Percentiles rank a stretch among this genome's conserved stretches.
These are phyloP conservation scores for Isoperla grammatica DNA, from an alignment of 2,888 invertebrate species.

Conservation along the genomic window DNA sequence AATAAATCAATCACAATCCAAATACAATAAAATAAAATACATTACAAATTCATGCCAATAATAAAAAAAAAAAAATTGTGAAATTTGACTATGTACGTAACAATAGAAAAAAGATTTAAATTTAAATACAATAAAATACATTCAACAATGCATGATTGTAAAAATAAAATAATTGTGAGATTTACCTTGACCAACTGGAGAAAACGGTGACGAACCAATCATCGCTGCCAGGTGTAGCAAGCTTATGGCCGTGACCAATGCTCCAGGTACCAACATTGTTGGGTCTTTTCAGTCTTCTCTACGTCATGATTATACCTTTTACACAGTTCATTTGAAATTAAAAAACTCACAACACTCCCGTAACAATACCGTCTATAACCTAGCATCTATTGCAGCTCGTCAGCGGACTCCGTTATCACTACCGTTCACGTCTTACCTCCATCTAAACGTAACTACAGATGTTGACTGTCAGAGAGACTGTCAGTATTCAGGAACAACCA, in stretches of 20 bases:
- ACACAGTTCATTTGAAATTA: neutral
- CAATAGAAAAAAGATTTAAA: neutral
- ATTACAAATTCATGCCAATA: too few species aligned
- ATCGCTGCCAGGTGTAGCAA: conserved; percentile 14
- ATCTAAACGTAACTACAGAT: too few species aligned
- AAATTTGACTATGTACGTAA: neutral
- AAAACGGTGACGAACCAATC: conserved; percentile 11
- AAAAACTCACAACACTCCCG: conserved; percentile 8
- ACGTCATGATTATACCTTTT: conserved; percentile 11
- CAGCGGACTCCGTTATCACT: neutral
- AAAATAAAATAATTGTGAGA: neutral
- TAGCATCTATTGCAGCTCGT: conserved; percentile 7
- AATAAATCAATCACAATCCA: too few species aligned
- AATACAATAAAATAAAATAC: too few species aligned
- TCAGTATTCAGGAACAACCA: too few species aligned
- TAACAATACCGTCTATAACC: neutral
- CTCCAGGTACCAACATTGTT: conserved; percentile 25
- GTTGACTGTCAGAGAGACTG: too few species aligned
- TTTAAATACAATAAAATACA: too few species aligned
- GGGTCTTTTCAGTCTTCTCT: neutral
- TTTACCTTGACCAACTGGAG: conserved; percentile 19
- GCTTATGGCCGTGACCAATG: conserved; percentile 1
- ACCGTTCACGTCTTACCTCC: too few species aligned
- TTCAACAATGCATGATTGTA: too few species aligned
- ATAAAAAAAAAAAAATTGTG: too few species aligned